phyloP scores from a whole-genome alignment of 2,113 vertebrate genomes.

The Peromyscus californicus region DNA sequence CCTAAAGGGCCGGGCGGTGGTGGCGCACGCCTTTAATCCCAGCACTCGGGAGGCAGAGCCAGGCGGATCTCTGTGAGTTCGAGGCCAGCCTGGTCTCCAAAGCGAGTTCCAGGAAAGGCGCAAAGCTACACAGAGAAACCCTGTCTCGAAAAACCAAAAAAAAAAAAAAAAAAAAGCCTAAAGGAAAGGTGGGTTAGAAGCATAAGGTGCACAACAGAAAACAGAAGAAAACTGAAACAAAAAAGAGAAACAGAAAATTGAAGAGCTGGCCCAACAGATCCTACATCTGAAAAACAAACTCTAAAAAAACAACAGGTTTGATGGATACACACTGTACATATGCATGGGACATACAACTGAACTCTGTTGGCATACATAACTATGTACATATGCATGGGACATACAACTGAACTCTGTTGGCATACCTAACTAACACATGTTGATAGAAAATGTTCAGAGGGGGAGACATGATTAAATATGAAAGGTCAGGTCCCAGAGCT shows the following conservation, averaged over 20 bases:
- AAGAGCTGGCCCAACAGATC: not conserved
- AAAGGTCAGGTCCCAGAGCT: slow-evolving; percentile 28
- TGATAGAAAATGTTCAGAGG: too few relatives aligned
- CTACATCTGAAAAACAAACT: not conserved
- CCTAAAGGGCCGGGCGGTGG: too few relatives aligned
- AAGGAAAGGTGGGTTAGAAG: not conserved
- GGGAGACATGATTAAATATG: not conserved
- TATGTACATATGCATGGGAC: not conserved
- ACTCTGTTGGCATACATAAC: not conserved
- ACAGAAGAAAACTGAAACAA: not conserved
- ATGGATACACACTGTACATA: not conserved
- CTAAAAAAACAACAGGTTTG: not conserved
- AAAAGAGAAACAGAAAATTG: not conserved
- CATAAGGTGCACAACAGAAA: not conserved
- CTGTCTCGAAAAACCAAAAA: too few relatives aligned
- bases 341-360: too few relatives aligned
- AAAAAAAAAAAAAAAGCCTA: too few relatives aligned
- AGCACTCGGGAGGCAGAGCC: too few relatives aligned
- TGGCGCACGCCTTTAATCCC: too few relatives aligned
- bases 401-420: not conserved
- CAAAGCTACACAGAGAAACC: too few relatives aligned
- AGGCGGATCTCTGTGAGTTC: too few relatives aligned
- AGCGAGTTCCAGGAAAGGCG: too few relatives aligned
- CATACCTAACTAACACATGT: not conserved
- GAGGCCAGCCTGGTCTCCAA: too few relatives aligned